These are phyloP conservation scores for Manis javanica DNA, from an alignment of 2,797 vertebrate genomes.

Conservation along the genomic window DNA sequence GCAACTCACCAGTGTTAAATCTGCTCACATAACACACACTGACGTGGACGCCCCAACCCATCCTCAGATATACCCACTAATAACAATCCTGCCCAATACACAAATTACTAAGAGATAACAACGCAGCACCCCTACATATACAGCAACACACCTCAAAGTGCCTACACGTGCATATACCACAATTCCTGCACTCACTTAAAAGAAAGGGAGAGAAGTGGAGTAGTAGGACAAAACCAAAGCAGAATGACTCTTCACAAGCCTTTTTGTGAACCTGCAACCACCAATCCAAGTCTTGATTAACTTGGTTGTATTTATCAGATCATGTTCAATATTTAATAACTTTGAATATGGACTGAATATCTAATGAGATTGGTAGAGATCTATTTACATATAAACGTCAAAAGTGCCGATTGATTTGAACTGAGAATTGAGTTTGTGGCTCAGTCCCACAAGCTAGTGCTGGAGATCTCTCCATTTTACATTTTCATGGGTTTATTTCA, in stretches of 20 bases:
- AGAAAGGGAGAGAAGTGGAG: background rate
- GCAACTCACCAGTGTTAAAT: background rate
- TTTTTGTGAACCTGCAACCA: slow-evolving; percentile 48
- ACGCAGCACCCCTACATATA: background rate
- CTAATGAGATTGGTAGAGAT: slow-evolving; percentile 79
- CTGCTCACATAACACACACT: background rate
- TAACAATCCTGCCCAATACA: background rate
- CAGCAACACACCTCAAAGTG: background rate
- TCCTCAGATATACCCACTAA: background rate
- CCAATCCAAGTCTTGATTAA: slow-evolving; percentile 73
- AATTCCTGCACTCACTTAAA: background rate
- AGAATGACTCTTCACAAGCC: background rate
- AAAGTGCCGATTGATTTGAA: slow-evolving; percentile 75
- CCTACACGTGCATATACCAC: too few species aligned
- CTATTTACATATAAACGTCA: slow-evolving; percentile 79
- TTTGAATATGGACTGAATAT: slow-evolving; percentile 83
- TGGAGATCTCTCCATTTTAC: slow-evolving; percentile 30
- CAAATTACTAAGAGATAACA: background rate
- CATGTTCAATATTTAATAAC: slow-evolving; percentile 87
- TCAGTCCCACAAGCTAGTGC: slow-evolving; percentile 56
- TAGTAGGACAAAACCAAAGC: background rate
- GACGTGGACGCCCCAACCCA: too few species aligned
- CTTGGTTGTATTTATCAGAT: slow-evolving; percentile 82
- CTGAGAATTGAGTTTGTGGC: slow-evolving; percentile 68
- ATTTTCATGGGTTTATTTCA: slow-evolving; percentile 56